Conservation (phyloP, 2,797 vertebrate species). For the Staurois parvus region DNA sequence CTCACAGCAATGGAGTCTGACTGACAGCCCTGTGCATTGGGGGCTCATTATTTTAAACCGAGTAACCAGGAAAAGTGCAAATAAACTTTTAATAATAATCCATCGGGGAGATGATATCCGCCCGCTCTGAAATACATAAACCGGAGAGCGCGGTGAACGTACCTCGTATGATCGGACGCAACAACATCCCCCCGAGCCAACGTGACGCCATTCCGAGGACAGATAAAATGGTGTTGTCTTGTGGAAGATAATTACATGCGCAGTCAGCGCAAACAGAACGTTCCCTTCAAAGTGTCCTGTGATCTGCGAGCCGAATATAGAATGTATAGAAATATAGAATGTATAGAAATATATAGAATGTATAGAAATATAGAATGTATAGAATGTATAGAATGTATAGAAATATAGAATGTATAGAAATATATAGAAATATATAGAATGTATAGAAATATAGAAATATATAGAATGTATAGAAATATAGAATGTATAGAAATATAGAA, state of each 20-base stretch:
- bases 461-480: too few species aligned
- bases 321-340: neutral
- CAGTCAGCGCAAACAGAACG: too few species aligned
- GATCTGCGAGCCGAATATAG: neutral
- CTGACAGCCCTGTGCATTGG: neutral
- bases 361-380: too few species aligned
- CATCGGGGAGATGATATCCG: conserved; percentile 11
- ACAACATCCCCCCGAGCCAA: neutral
- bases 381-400: too few species aligned
- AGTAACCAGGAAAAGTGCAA: conserved; percentile 20
- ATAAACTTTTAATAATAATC: conserved; percentile 32
- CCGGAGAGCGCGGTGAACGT: neutral
- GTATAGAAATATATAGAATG: too few species aligned
- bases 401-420: too few species aligned
- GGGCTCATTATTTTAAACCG: conserved; percentile 33
- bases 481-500: too few species aligned
- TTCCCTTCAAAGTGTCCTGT: neutral
- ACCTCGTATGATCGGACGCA: conserved; percentile 1
- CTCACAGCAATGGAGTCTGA: conserved; percentile 31
- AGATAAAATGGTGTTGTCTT: neutral
- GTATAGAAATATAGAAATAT: too few species aligned
- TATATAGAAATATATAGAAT: too few species aligned
- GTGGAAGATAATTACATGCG: neutral
- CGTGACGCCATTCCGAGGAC: neutral
- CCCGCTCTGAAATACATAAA: neutral